Percentiles rank a stretch among this genome's conserved stretches.
Conservation (phyloP, 2,797 vertebrate genomes). For the Serranus cabrilla region DNA sequence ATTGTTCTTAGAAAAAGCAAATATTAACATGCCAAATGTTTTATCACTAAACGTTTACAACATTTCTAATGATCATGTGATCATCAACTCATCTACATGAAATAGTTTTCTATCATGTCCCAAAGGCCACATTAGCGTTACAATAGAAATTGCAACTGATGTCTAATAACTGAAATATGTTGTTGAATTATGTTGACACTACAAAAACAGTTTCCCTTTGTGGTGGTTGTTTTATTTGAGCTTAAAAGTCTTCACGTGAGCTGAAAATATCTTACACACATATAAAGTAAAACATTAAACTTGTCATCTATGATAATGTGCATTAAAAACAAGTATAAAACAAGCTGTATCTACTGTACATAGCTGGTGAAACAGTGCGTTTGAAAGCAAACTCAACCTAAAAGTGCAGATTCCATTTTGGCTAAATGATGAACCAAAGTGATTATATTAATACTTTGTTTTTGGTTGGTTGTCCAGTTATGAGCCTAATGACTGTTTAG, state of each 20-base stretch:
- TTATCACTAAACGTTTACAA: not conserved
- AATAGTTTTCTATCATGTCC: conserved; percentile 17
- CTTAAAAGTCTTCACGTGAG: not conserved
- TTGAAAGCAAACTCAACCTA: conserved; percentile 31
- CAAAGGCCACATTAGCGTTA: conserved; percentile 73
- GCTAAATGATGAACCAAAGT: not conserved
- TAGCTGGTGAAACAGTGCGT: not conserved
- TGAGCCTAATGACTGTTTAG: not conserved
- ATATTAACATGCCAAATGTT: not conserved
- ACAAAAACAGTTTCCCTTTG: conserved; percentile 23
- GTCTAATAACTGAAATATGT: conserved; percentile 20
- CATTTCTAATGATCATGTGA: conserved; percentile 9
- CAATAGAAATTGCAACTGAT: conserved; percentile 41
- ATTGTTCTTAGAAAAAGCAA: conserved; percentile 27
- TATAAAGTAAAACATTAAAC: conserved; percentile 9
- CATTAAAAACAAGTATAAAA: conserved; percentile 51
- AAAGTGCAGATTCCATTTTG: conserved; percentile 36
- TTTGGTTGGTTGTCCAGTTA: not conserved
- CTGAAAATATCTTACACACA: conserved; percentile 10
- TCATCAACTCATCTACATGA: not conserved
- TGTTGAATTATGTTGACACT: not conserved
- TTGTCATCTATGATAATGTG: not conserved
- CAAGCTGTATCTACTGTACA: conserved; percentile 1
- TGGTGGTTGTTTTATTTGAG: not conserved
- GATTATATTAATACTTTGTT: not conserved